Base-by-base conservation (phyloP, 2,888 invertebrate genomes). In the Drosophila barbarae region DNA sequence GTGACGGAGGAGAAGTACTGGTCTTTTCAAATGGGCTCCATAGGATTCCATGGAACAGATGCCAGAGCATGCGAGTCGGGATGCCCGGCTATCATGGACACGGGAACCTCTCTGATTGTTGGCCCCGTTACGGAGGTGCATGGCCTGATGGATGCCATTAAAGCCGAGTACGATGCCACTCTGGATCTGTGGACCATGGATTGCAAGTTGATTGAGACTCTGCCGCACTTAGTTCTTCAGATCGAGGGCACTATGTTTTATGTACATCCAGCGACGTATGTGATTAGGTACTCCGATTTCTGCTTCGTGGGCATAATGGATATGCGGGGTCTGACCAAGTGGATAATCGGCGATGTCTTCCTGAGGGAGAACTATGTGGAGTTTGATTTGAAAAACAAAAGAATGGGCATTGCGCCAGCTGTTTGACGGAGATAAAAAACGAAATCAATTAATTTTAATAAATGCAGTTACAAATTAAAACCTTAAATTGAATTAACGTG, bases 271-370 rank as follows among this genome's bases (percentile, higher is more conserved):
- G 23, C 58, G 18, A 69, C 69, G 1, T 69, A 59, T 34, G 47
- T 67, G 9, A 59, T 67, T 4, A 30, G 30, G 2, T 67, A 35
- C 3, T 35, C 15, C 15, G 28, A 58, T 21, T 30, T 52, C 10
- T 67, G 67, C 32, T 35, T 52, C 36, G 23, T 39, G 30, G 67
- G 59, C 3, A 47, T 67, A 0, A 67, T 67, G 68, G 66, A 67
- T 18, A 41, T 67, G 67, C 26, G 36, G 1, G 67, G 67, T 2
- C 21, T 69, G 10, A 34, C 35, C 21, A 49, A 47, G 18, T 67
- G 69, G 67, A 67, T 67, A 10, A 50, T 69, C 5, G 67, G 67
- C 2, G 67, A 67, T 42, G 59, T 52, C 10, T 69, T 67, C 8
- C 12, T 67, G 10, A 35, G 69, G 28, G 59, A 68, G n/a, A 51